Base-by-base conservation (phyloP, 2,113 vertebrate species). In the Pangasianodon gigas region DNA sequence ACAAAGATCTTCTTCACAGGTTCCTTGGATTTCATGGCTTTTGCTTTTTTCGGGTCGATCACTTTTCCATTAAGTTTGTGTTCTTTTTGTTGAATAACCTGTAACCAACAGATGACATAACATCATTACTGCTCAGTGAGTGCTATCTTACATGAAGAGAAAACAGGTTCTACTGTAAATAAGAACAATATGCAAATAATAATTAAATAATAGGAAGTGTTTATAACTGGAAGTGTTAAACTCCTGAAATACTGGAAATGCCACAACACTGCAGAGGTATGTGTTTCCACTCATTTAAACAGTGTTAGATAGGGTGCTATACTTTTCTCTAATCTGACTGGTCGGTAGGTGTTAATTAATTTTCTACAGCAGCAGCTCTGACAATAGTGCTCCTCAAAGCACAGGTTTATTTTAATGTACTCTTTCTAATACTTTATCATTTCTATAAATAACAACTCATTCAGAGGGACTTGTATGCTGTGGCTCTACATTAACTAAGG, bases 21-120 rank as follows among this genome's bases (percentile, higher is more conserved):
- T 92, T 99, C 98, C 95, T 99, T 99, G 93, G 97, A 97, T 96
- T 99, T 99, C 98, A 99, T 99, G 89, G 98, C 98, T 95, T 99
- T 99, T 92, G 98, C 98, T 95, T 97, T 98, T 95, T 99, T 99
- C 62, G 98, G 98, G 94, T 99, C 98, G 89, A 99, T 99, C 91
- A 99, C 98, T 93, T 99, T 99, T 79, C 98, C 98, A 90, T 99
- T 99, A 92, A 99, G 96, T 94, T 99, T 99, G 93, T 99, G 98
- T 91, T 99, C 98, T 91, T 99, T 99, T 93, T 98, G 98, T 92
- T 97, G 95, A 94, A 97, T 97, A 84, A 99, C 98, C 98, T 99
- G 93, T 5, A 88, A 46, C 44, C 48, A 56, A 44, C 75, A 94
- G 94, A 93, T 11, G 44, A 80, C 32, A 74, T 48, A 13, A 48